Percentiles rank a stretch among this genome's conserved stretches.
Evolutionary conservation across 2,888 invertebrate species (phyloP).

Genomic region (Neocrepidodera transversa): DNA sequence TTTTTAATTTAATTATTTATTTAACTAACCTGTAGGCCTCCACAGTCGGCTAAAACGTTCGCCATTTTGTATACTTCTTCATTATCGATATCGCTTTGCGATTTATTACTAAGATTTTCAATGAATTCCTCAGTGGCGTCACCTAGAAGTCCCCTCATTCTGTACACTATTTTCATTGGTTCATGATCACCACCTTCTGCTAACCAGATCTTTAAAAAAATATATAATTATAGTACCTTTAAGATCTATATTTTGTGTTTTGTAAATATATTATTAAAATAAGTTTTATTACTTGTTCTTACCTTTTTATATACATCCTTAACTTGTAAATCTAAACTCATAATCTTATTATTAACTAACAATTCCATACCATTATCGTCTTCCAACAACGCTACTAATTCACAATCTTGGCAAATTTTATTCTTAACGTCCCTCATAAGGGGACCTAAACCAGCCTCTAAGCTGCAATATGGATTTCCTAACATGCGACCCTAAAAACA

Average conservation of each 20-base stretch:
- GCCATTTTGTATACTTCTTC: conserved; percentile 94
- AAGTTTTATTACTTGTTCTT: conserved; percentile 15
- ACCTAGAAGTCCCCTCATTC: conserved; percentile 96
- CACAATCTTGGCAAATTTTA: conserved; percentile 98
- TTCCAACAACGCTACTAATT: conserved; percentile 94
- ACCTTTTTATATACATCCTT: conserved; percentile 87
- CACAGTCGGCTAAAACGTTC: conserved; percentile 82
- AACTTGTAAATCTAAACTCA: conserved; percentile 94
- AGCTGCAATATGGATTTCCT: conserved; percentile 96
- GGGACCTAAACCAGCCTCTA: conserved; percentile 93
- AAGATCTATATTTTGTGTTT: too few species aligned
- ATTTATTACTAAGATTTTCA: conserved; percentile 88
- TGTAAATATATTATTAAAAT: too few species aligned
- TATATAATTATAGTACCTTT: too few species aligned
- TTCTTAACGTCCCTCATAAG: conserved; percentile 99
- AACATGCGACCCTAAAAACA: conserved; percentile 79
- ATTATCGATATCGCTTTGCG: conserved; percentile 86
- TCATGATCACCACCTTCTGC: conserved; percentile 90
- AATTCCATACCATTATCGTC: conserved; percentile 99
- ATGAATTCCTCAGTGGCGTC: conserved; percentile 99
- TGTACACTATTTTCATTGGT: conserved; percentile 96
- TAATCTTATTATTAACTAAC: conserved; percentile 97
- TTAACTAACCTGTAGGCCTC: conserved; percentile 67
- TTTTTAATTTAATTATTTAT: neutral
- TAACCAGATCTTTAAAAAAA: conserved; percentile 75